Percentiles rank a stretch among this genome's conserved stretches.
Conservation (phyloP, 1,140 invertebrate species). For the Macrobrachium nipponense region DNA sequence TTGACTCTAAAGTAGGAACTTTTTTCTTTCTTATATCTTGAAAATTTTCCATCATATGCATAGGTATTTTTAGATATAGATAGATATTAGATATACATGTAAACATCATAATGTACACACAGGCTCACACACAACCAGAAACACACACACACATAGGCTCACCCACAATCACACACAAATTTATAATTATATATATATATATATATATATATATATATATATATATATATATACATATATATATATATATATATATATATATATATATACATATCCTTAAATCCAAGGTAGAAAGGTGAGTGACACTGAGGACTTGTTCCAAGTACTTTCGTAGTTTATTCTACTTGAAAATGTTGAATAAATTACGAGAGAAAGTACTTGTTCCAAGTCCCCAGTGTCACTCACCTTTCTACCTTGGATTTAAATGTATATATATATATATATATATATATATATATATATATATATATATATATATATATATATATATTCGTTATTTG, state of each 20-base stretch:
- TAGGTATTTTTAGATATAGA: neutral
- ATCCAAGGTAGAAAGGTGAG: too few relatives aligned
- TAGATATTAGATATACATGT: neutral
- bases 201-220: slow-evolving; percentile 6
- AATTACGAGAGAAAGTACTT: too few relatives aligned
- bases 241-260: slow-evolving; percentile 10
- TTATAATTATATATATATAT: slow-evolving; percentile 1
- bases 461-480: neutral
- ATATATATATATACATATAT: slow-evolving; percentile 10
- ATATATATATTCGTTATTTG: neutral
- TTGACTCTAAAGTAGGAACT: too few relatives aligned
- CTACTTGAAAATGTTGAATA: too few relatives aligned
- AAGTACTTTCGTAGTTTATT: too few relatives aligned
- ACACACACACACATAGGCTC: neutral
- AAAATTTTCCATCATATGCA: neutral
- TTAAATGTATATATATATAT: slow-evolving; percentile 1
- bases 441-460: slow-evolving; percentile 10
- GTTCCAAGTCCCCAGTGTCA: too few relatives aligned
- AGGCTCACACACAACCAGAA: slow-evolving; percentile 11
- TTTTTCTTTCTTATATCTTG: too few relatives aligned
- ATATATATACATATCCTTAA: neutral
- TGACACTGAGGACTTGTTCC: too few relatives aligned
- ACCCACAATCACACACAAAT: neutral
- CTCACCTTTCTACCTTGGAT: too few relatives aligned
- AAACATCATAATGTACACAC: slow-evolving; percentile 7